Evolutionary conservation across 1,140 invertebrate genomes (phyloP).

Genomic region (Theocolax elegans): DNA sequence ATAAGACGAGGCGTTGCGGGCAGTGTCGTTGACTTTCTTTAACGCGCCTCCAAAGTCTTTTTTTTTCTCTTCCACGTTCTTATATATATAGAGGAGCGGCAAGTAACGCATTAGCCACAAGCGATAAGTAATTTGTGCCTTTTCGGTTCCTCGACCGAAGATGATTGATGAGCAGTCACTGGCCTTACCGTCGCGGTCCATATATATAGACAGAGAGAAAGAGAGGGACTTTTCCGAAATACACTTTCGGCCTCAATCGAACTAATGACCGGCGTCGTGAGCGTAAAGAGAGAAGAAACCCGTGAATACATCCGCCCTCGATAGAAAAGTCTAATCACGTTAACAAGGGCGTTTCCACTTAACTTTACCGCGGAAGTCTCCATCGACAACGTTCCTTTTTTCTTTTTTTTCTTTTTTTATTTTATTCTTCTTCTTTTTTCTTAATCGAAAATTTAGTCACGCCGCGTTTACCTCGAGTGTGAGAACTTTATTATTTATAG

Average conservation of each 20-base stretch:
- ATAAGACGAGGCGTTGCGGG: not conserved
- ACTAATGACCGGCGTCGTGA: constrained; percentile 61
- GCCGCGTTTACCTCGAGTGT: not conserved
- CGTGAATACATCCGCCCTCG: constrained; percentile 43
- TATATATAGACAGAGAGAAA: no score
- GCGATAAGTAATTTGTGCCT: constrained; percentile 56
- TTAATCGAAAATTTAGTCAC: not conserved
- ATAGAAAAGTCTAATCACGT: constrained; percentile 42
- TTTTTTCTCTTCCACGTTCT: not conserved
- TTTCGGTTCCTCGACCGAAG: constrained; percentile 42
- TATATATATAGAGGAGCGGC: constrained; percentile 28
- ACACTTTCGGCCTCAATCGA: constrained; percentile 53
- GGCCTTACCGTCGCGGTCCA: constrained; percentile 51
- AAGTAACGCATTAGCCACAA: constrained; percentile 32
- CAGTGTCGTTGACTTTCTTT: constrained; percentile 21
- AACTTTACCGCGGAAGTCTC: constrained; percentile 1
- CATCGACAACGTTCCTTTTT: not conserved
- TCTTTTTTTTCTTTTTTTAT: not conserved
- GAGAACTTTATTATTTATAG: constrained; percentile 2
- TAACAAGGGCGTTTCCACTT: constrained; percentile 54
- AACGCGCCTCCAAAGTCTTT: constrained; percentile 23
- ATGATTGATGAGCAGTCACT: constrained; percentile 61
- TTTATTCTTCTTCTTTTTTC: not conserved
- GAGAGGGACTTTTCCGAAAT: constrained; percentile 55
- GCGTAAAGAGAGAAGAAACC: not conserved